phyloP scores from a whole-genome alignment of 2,888 invertebrate genomes.

The Drosophila anceps region DNA sequence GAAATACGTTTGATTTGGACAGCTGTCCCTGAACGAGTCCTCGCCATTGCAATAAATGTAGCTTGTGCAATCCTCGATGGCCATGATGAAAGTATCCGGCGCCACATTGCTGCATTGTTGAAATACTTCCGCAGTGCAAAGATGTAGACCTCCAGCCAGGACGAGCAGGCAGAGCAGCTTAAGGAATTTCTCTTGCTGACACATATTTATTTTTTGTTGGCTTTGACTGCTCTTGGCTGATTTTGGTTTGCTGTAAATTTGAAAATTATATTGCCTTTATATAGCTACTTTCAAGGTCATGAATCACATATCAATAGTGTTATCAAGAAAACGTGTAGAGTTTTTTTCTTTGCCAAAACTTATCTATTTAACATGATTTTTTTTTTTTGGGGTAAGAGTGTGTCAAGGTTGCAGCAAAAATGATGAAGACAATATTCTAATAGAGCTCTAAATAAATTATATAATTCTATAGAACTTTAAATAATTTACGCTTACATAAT shows the following conservation, averaged over 20 bases:
- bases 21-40: slow-evolving; percentile 68
- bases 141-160: slow-evolving; percentile 13
- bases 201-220: slow-evolving; percentile 19
- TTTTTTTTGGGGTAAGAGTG: slow-evolving; percentile 15
- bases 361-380: slow-evolving; percentile 25
- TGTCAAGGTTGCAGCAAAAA: slow-evolving; percentile 45
- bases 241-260: slow-evolving; percentile 14
- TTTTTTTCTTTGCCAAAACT: slow-evolving; percentile 25
- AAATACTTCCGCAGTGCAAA: slow-evolving; percentile 47
- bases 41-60: slow-evolving; percentile 76
- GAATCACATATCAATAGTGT: slow-evolving; percentile 32
- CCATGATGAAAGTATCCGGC: slow-evolving; percentile 62
- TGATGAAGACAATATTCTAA: neutral
- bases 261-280: slow-evolving; percentile 15
- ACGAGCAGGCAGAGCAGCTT: slow-evolving; percentile 40
- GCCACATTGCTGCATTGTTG: slow-evolving; percentile 60
- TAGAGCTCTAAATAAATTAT: neutral
- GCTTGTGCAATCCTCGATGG: slow-evolving; percentile 65
- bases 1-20: slow-evolving; percentile 73
- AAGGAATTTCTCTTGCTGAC: neutral
- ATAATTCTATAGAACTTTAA: neutral
- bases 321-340: slow-evolving; percentile 37
- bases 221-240: neutral
- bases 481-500: neutral
- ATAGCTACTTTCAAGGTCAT: slow-evolving; percentile 41